Conservation (phyloP, 2,113 vertebrate genomes). For the Rhinopithecus roxellana region DNA sequence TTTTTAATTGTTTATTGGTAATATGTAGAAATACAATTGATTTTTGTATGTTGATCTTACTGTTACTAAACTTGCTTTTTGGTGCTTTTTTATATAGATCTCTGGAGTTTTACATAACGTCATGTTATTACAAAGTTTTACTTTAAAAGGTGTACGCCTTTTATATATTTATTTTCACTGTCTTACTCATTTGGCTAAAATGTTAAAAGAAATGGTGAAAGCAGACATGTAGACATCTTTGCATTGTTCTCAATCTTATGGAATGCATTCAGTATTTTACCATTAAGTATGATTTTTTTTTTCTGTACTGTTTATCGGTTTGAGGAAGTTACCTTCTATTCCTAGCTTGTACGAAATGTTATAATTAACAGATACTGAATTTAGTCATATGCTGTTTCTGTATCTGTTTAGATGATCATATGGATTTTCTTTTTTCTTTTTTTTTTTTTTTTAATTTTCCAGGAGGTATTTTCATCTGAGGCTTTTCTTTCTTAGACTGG, state of each 20-base stretch:
- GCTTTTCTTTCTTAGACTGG: not conserved
- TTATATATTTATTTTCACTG: not conserved
- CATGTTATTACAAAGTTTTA: not conserved
- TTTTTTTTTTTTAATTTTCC: not conserved
- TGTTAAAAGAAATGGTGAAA: not conserved
- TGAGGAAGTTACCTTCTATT: not conserved
- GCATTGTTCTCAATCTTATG: not conserved
- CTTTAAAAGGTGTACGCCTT: not conserved
- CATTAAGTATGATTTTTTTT: not conserved
- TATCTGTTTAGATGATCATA: not conserved
- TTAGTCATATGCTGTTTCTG: not conserved
- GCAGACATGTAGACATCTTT: not conserved
- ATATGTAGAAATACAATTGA: not conserved
- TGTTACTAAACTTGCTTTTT: not conserved
- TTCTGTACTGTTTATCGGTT: not conserved
- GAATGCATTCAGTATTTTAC: not conserved
- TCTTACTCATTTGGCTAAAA: not conserved
- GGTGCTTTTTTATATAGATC: not conserved
- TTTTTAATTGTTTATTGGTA: not conserved
- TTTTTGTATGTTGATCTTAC: conserved; percentile 3
- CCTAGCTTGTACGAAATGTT: conserved; percentile 16
- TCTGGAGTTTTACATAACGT: not conserved
- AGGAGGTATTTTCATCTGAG: too few species aligned
- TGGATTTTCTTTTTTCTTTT: not conserved
- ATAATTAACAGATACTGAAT: not conserved